Base-by-base conservation (phyloP, 2,888 invertebrate species). In the Oconnorella tubifera region DNA sequence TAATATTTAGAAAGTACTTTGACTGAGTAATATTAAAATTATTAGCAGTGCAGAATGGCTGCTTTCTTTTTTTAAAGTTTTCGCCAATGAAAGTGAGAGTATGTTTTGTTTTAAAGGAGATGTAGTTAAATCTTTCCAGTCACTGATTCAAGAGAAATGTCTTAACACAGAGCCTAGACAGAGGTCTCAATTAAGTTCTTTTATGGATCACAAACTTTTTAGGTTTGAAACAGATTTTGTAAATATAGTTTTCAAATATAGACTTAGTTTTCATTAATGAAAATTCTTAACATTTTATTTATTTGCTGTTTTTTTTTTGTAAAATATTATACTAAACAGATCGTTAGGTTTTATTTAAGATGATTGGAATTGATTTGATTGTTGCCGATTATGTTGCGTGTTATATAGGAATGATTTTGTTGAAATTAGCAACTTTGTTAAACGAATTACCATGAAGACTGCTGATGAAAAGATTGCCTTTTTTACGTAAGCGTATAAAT, bases 401-500 rank as follows among this genome's bases (percentile, higher is more conserved):
- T n/a, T n/a, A n/a, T n/a, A n/a, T 49, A 90, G 89, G 74, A 91
- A 92, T 77, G 90, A 91, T 75, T 92, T 93, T 78, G 88, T 93
- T 67, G 84, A 86, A 28, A 89, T 93, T 72, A 88, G 91, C 78
- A 88, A 89, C 69, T 93, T 92, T 82, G 84, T 94, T 0, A 88
- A 88, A 73, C 90, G 91, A 78, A 83, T 94, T 61, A 90, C 93
- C 0, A 78, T 93, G 48, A 92, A 93, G 80, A 85, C 85, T 64
- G 88, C 89, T 72, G 84, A 85, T 60, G 91, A 92, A 73, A 92
- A 89, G 78, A 85, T 87, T 69, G 83, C 86, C 63, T 94, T 94
- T 80, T 94, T 94, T 78, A 86, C 87, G 86, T 86, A 74, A 75
- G 70, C 49, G 32, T 19, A 28, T 58, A 23, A 27, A 29, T 6